These are phyloP conservation scores for Dysidea cf. avara DNA, from an alignment of 37 sponge, comb jelly and placozoan species.

Conservation along the genomic window DNA sequence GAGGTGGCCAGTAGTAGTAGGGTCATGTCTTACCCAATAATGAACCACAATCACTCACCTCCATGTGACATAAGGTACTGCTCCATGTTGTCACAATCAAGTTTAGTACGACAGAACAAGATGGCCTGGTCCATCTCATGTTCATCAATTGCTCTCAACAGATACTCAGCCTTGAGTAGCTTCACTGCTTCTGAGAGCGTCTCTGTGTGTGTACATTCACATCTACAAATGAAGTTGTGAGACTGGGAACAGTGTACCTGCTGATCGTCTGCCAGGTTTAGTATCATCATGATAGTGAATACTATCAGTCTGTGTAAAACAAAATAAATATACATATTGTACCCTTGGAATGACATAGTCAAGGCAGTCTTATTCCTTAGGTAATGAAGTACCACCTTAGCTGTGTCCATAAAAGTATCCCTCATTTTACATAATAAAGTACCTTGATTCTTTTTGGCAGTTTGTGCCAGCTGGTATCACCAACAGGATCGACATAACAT, in stretches of 20 bases:
- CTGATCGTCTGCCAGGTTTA: constrained; percentile 8
- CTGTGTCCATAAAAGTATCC: not conserved
- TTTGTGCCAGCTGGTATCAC: constrained; percentile 80
- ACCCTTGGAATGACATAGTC: not conserved
- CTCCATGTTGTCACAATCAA: constrained; percentile 98
- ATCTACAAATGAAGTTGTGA: not conserved
- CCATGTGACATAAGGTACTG: constrained; percentile 60
- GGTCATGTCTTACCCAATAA: not conserved
- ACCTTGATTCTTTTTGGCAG: constrained; percentile 34
- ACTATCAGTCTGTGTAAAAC: constrained; percentile 72
- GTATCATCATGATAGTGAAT: constrained; percentile 67
- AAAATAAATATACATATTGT: not conserved
- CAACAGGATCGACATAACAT: constrained; percentile 77
- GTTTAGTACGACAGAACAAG: constrained; percentile 95
- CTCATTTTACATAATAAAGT: not conserved
- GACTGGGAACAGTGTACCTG: constrained; percentile 19
- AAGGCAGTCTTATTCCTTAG: not conserved
- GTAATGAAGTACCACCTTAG: not conserved
- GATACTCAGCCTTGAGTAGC: constrained; percentile 84
- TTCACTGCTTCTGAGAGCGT: constrained; percentile 88
- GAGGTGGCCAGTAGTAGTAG: not conserved
- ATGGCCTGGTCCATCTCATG: constrained; percentile 96
- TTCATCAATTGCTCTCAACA: constrained; percentile 77
- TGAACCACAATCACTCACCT: constrained; percentile 49
- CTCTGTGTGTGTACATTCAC: constrained; percentile 42